A percentile compares a stretch with the other conserved stretches of the same genome.
Evolutionary conservation across 2,797 vertebrate species (phyloP).

Genomic region (Falco cherrug): DNA sequence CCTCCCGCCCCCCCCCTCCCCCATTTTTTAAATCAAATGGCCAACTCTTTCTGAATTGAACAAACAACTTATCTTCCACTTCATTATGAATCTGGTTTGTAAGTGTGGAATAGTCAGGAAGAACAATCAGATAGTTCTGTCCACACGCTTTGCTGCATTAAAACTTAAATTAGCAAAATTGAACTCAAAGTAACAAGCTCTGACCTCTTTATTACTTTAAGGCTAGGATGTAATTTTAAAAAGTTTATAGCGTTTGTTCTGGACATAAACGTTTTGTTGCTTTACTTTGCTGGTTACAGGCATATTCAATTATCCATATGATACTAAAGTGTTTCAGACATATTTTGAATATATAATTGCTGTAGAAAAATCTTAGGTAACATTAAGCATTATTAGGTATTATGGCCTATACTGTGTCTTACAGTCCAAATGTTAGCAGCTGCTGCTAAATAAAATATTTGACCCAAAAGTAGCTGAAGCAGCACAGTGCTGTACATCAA

Average conservation of each 20-base stretch:
- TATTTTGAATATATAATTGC: background rate
- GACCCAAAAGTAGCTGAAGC: background rate
- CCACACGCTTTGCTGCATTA: background rate
- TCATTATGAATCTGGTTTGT: background rate
- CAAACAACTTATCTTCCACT: background rate
- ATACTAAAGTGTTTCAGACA: background rate
- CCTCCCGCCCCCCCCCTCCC: fast-evolving
- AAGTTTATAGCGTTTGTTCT: background rate
- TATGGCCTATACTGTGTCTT: background rate
- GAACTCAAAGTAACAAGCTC: background rate
- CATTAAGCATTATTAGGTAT: background rate
- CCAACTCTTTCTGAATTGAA: background rate
- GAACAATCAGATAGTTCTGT: background rate
- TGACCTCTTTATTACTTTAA: background rate
- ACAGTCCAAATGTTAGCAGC: background rate
- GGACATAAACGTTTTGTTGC: background rate
- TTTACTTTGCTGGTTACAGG: background rate
- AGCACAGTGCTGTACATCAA: background rate
- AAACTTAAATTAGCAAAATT: background rate
- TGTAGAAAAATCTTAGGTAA: background rate
- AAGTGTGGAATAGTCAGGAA: background rate
- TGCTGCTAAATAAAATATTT: background rate
- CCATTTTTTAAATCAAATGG: background rate
- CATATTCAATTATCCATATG: background rate
- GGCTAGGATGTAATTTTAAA: background rate